Percentiles rank a stretch among this genome's conserved stretches.
phyloP scores from a whole-genome alignment of 1,140 invertebrate genomes.

The Laupala kohalensis region DNA sequence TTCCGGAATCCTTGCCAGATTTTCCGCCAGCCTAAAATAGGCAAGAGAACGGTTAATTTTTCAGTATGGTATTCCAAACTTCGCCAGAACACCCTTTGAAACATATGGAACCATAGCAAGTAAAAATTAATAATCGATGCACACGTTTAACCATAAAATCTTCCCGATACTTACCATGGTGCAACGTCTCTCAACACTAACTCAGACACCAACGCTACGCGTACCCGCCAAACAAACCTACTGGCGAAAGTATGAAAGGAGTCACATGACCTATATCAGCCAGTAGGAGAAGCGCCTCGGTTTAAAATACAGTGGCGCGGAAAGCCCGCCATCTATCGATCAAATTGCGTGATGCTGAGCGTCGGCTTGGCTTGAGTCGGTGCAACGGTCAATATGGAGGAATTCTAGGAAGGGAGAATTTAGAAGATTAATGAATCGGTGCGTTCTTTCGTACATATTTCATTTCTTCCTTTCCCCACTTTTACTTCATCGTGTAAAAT shows the following conservation, averaged over 20 bases:
- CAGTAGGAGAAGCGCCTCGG: slow-evolving; percentile 10
- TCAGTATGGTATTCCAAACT: slow-evolving; percentile 28
- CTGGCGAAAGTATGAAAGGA: slow-evolving; percentile 11
- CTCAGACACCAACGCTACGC: slow-evolving; percentile 17
- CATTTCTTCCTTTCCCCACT: too few relatives aligned
- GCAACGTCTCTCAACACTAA: slow-evolving; percentile 4
- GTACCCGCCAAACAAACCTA: slow-evolving; percentile 21
- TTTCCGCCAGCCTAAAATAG: slow-evolving; percentile 84
- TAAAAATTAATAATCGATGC: slow-evolving; percentile 22
- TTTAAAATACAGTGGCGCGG: slow-evolving; percentile 16
- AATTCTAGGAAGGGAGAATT: neutral
- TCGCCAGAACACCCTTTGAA: slow-evolving; percentile 24
- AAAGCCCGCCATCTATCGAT: slow-evolving; percentile 15
- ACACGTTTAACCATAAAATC: slow-evolving; percentile 27
- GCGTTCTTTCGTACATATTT: neutral
- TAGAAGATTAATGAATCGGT: too few relatives aligned
- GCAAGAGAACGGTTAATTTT: slow-evolving; percentile 33
- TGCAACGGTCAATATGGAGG: neutral
- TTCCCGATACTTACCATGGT: slow-evolving; percentile 37
- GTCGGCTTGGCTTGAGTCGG: neutral
- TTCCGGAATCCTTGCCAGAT: slow-evolving; percentile 98
- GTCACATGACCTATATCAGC: slow-evolving; percentile 15
- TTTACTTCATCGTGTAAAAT: too few relatives aligned
- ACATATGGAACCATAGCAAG: slow-evolving; percentile 17
- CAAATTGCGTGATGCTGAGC: slow-evolving; percentile 6